Conservation (phyloP, 2,113 vertebrate species). For the Cavia porcellus region DNA sequence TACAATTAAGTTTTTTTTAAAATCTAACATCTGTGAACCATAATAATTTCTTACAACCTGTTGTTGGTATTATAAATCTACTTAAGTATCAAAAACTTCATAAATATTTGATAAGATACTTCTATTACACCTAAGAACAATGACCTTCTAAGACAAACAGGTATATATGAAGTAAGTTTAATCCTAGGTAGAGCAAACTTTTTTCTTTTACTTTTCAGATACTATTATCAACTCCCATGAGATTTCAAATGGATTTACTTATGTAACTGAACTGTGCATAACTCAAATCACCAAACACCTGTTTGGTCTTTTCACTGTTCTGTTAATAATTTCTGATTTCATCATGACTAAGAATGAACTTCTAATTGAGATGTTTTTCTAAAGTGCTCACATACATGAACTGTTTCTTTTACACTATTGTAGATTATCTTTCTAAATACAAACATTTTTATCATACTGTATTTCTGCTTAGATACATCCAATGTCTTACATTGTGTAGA, state of each 20-base stretch:
- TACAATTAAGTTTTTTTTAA: neutral
- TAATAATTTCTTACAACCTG: neutral
- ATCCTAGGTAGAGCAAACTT: neutral
- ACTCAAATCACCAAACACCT: neutral
- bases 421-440: neutral
- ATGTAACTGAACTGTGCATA: neutral
- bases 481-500: neutral
- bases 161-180: conserved; percentile 27
- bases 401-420: neutral
- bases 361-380: neutral
- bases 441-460: neutral
- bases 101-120: conserved; percentile 48
- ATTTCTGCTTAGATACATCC: neutral
- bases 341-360: conserved; percentile 6
- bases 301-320: neutral
- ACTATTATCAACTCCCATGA: neutral
- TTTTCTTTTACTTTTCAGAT: neutral
- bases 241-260: conserved; percentile 31
- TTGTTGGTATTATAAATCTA: conserved; percentile 7
- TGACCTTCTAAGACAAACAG: neutral
- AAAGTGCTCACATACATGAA: neutral
- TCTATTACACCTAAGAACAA: conserved; percentile 13
- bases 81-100: neutral
- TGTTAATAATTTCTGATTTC: conserved; percentile 33
- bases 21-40: neutral